Conservation (phyloP, 2,113 vertebrate genomes). For the Pseudopipra pipra region DNA sequence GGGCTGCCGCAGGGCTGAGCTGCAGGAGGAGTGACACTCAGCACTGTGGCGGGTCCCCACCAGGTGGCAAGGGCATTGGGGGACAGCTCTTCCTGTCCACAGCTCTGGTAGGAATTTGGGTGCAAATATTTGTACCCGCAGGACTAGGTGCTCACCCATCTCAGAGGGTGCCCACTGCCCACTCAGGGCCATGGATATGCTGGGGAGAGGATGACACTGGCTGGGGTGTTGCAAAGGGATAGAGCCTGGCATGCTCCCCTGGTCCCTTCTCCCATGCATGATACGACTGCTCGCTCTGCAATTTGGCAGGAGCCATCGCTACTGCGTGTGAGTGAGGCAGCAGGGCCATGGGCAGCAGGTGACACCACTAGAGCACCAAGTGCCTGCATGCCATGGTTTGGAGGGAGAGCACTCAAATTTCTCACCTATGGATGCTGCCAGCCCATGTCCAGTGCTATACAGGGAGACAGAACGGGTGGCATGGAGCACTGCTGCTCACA, state of each 20-base stretch:
- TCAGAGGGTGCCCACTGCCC: neutral
- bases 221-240: neutral
- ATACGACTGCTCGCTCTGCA: neutral
- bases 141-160: neutral
- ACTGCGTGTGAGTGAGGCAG: rapidly evolving
- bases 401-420: neutral
- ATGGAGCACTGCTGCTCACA: neutral
- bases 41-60: rapidly evolving
- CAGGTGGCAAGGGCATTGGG: neutral
- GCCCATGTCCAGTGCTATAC: rapidly evolving
- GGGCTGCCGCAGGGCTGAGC: neutral
- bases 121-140: neutral
- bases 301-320: neutral
- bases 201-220: neutral
- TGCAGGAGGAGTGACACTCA: rapidly evolving
- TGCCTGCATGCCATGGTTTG: neutral
- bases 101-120: neutral
- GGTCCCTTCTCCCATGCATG: neutral
- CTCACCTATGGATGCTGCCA: neutral
- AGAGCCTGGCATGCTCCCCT: neutral
- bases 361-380: neutral
- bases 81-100: neutral
- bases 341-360: neutral
- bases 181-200: neutral
- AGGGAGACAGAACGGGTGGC: neutral